A percentile compares a stretch with the other conserved stretches of the same genome.
These are phyloP conservation scores for Aethina tumida DNA, from an alignment of 1,140 invertebrate genomes.

Conservation along the genomic window DNA sequence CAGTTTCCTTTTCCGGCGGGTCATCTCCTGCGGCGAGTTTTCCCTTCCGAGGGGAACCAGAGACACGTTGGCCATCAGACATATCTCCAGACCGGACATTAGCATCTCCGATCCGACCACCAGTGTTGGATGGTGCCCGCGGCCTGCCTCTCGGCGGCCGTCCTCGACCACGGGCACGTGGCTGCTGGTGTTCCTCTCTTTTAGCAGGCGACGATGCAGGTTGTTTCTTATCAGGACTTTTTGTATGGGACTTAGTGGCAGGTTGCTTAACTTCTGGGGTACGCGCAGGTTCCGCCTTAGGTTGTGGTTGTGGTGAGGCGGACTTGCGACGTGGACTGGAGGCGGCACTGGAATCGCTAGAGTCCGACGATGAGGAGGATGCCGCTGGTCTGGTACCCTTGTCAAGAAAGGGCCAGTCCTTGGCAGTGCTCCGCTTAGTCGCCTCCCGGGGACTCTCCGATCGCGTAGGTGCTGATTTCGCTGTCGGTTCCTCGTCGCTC, in stretches of 20 bases:
- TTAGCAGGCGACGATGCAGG: conserved; percentile 22
- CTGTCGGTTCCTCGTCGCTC: conserved; percentile 27
- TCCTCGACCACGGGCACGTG: conserved; percentile 20
- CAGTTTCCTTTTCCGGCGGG: conserved; percentile 29
- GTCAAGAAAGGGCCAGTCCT: conserved; percentile 40
- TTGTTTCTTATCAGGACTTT: conserved; percentile 25
- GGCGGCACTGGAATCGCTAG: conserved; percentile 29
- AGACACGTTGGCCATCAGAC: conserved; percentile 43
- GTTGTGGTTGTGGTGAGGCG: conserved; percentile 11
- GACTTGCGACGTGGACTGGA: conserved; percentile 21
- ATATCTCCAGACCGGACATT: conserved; percentile 50
- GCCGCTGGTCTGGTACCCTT: conserved; percentile 34
- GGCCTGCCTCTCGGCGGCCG: conserved; percentile 25
- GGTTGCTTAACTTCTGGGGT: conserved; percentile 13
- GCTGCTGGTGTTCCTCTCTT: conserved; percentile 25
- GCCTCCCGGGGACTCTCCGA: conserved; percentile 28
- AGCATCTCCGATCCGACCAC: conserved; percentile 54
- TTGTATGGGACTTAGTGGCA: conserved; percentile 11
- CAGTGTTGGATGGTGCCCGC: conserved; percentile 36
- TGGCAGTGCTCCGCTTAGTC: conserved; percentile 27
- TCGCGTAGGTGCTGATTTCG: conserved; percentile 22
- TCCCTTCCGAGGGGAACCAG: conserved; percentile 35
- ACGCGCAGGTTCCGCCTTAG: conserved; percentile 13
- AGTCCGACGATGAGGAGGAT: conserved; percentile 30
- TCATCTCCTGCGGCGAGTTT: conserved; percentile 21